Evolutionary conservation across 2,888 invertebrate species (phyloP), one percentile per base, ranked within the genome.

Genomic region (Drosophila yooni): DNA sequence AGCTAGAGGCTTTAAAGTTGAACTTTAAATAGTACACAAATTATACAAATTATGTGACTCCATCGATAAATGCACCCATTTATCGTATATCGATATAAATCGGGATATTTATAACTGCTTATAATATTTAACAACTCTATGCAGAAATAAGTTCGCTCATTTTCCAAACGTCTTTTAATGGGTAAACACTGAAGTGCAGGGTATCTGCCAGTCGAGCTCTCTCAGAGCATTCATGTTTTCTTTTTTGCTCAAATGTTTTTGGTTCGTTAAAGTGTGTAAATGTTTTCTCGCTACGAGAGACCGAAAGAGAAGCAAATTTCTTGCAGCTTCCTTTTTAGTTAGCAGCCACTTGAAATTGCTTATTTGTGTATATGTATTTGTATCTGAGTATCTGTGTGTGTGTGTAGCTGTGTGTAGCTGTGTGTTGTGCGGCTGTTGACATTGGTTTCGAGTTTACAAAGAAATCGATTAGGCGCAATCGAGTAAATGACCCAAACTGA

Each of bases 391-490:
- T 66, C 40, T 68, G 64, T 60, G 52, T 64, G 43, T 72, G 51
- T 71, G 63, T 79, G 53, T 58, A 64, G 50, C 58, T 57, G 65
- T 64, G 74, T 72, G 62, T 72, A 40, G 62, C 59, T 79, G 53
- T 59, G 62, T 79, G 58, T 59, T 59, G 73, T 60, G 78, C 83
- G 91, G 86, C 92, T 91, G 92, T 91, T 91, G 91, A 91, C 91
- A 91, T 92, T 92, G 91, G 92, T 87, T 91, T 88, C 91, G 80
- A 87, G 90, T 88, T 91, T 89, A 83, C 91, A 91, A 91, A 88
- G 91, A 91, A 92, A 91, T 92, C 91, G 91, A 91, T 91, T 91
- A 91, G 91, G 83, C 91, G 89, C 87, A 88, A 92, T 91, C 85
- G 89, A 86, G 86, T 79, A 86, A 91, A 91, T 88, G 90, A 90